A percentile compares a stretch with the other conserved stretches of the same genome.
phyloP scores from a whole-genome alignment of 2,888 invertebrate genomes.

The Odontocerum albicorne region DNA sequence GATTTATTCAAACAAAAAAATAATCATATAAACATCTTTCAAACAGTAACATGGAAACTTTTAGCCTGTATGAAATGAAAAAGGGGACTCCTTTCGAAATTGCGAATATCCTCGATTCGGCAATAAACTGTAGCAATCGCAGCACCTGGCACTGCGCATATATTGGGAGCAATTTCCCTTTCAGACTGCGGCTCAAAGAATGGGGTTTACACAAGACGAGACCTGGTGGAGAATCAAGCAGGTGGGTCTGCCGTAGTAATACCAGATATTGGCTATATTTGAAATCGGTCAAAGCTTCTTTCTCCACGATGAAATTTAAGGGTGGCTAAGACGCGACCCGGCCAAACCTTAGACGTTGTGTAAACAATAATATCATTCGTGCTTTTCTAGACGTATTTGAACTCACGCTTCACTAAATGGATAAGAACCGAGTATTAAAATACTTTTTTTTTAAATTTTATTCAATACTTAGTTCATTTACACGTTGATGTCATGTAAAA shows the following conservation, averaged over 20 bases:
- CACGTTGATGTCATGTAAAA: no score
- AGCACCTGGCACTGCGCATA: conserved; percentile 21
- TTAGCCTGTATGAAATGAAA: no score
- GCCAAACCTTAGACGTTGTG: conserved; percentile 19
- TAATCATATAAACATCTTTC: no score
- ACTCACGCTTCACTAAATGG: conserved; percentile 29
- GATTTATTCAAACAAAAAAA: no score
- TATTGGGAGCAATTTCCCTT: conserved; percentile 25
- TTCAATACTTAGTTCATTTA: no score
- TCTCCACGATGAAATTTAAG: not conserved
- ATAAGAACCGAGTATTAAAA: no score
- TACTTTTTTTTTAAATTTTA: no score
- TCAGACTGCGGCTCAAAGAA: conserved; percentile 14
- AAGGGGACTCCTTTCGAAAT: no score
- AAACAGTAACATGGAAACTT: no score
- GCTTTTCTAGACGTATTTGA: conserved; percentile 30
- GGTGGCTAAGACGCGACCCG: conserved; percentile 10
- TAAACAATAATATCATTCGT: conserved; percentile 35
- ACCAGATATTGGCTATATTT: conserved; percentile 34
- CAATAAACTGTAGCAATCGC: conserved; percentile 18
- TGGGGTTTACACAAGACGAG: conserved; percentile 24
- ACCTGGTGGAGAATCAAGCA: conserved; percentile 19
- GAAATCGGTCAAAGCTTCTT: conserved; percentile 28
- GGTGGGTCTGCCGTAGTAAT: conserved; percentile 13
- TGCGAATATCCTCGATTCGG: conserved; percentile 2